Conservation (phyloP, 2,113 vertebrate species). For the Turnix velox region DNA sequence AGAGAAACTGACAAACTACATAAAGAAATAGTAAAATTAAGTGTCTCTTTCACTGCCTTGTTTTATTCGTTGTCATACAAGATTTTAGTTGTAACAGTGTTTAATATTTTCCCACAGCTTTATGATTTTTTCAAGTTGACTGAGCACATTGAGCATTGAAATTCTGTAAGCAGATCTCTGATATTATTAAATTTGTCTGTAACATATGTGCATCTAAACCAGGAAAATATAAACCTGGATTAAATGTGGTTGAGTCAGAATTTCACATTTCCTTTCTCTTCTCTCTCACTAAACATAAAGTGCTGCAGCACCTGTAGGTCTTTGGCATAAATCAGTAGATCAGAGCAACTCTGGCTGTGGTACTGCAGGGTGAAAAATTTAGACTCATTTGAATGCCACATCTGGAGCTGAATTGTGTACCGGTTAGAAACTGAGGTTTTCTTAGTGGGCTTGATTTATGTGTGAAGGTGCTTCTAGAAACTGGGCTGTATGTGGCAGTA, state of each 20-base stretch:
- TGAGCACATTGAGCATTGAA: background rate
- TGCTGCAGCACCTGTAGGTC: background rate
- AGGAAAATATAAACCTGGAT: background rate
- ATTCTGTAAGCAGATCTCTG: background rate
- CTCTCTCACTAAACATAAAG: background rate
- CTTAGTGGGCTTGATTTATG: background rate
- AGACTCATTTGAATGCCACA: background rate
- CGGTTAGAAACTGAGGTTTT: background rate
- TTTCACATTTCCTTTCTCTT: background rate
- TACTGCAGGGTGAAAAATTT: background rate
- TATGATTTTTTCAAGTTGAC: background rate
- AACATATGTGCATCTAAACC: slow-evolving; percentile 32
- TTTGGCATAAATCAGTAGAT: background rate
- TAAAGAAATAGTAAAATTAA: slow-evolving; percentile 1
- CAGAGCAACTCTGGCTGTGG: background rate
- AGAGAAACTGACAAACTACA: background rate
- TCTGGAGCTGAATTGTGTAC: background rate
- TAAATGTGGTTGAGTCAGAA: background rate
- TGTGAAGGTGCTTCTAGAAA: background rate
- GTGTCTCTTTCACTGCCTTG: background rate
- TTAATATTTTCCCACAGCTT: background rate
- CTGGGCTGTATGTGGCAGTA: background rate
- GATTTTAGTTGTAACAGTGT: background rate
- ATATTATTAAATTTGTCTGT: background rate
- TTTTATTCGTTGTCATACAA: background rate